Conservation (phyloP, 2,113 vertebrate genomes). For the Oxygymnocypris stewartii region DNA sequence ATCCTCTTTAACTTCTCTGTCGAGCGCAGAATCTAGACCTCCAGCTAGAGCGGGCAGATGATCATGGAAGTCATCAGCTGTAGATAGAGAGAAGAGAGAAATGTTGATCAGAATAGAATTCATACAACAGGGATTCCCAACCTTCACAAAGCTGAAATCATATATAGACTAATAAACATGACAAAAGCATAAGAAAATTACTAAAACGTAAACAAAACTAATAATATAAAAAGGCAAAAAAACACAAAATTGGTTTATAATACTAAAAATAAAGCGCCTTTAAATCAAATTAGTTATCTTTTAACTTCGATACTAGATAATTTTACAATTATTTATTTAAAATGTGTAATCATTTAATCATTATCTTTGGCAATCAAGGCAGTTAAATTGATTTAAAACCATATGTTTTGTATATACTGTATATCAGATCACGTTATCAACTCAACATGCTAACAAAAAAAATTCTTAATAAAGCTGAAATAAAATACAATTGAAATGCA, state of each 20-base stretch:
- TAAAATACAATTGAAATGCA: too few relatives aligned
- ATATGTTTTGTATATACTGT: too few relatives aligned
- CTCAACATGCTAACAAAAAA: too few relatives aligned
- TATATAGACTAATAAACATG: neutral
- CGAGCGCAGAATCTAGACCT: constrained; percentile 88
- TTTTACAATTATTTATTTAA: neutral
- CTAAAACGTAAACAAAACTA: neutral
- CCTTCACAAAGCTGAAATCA: too few relatives aligned
- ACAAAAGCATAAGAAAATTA: neutral
- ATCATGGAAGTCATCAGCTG: constrained; percentile 93
- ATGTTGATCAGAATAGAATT: neutral
- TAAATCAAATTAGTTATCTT: neutral
- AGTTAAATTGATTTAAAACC: neutral
- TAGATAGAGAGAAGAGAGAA: neutral
- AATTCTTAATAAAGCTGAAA: too few relatives aligned
- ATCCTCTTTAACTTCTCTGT: constrained; percentile 88
- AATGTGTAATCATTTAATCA: neutral
- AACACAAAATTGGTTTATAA: neutral
- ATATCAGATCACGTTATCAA: too few relatives aligned
- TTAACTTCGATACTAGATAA: too few relatives aligned
- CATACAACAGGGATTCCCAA: neutral
- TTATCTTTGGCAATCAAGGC: neutral
- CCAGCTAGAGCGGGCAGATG: constrained; percentile 88
- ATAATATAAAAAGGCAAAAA: neutral
- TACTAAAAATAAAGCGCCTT: neutral